These are phyloP conservation scores for Tribolium madens DNA, from an alignment of 1,140 invertebrate genomes.

Conservation along the genomic window DNA sequence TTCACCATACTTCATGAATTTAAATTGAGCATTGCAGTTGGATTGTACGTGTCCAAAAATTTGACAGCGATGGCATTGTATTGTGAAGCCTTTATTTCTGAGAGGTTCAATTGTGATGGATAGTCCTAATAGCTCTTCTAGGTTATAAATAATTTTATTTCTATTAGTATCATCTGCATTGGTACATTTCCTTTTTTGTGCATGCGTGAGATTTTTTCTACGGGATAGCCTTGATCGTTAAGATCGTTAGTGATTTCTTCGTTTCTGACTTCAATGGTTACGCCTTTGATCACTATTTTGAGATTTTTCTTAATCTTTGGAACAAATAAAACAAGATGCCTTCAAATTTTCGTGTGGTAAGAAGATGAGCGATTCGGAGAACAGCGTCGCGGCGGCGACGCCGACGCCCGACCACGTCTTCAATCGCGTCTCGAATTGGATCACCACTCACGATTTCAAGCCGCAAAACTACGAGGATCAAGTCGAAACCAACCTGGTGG, in stretches of 20 bases:
- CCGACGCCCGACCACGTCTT: slow-evolving; percentile 50
- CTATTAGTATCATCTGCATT: neutral
- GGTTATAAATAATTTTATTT: neutral
- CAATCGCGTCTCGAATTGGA: slow-evolving; percentile 59
- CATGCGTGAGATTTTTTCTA: neutral
- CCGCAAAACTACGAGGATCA: slow-evolving; percentile 20
- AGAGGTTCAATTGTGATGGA: neutral
- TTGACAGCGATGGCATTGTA: neutral
- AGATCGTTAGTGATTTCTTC: neutral
- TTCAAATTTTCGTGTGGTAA: slow-evolving; percentile 30
- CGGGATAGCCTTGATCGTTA: neutral
- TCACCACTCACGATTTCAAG: slow-evolving; percentile 58
- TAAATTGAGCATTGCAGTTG: slow-evolving; percentile 13
- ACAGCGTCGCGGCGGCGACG: too few species aligned
- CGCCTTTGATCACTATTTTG: neutral
- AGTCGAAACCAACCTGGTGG: slow-evolving; percentile 10
- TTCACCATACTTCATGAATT: slow-evolving; percentile 30
- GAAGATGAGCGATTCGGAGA: slow-evolving; percentile 43
- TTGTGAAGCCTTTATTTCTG: neutral
- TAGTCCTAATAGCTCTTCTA: neutral
- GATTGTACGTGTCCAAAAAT: slow-evolving; percentile 25
- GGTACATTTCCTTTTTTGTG: neutral
- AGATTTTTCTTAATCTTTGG: neutral
- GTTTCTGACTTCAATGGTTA: neutral
- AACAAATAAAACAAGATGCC: slow-evolving; percentile 21